Base-by-base conservation (phyloP, 2,113 vertebrate genomes). In the Cottus gobio region DNA sequence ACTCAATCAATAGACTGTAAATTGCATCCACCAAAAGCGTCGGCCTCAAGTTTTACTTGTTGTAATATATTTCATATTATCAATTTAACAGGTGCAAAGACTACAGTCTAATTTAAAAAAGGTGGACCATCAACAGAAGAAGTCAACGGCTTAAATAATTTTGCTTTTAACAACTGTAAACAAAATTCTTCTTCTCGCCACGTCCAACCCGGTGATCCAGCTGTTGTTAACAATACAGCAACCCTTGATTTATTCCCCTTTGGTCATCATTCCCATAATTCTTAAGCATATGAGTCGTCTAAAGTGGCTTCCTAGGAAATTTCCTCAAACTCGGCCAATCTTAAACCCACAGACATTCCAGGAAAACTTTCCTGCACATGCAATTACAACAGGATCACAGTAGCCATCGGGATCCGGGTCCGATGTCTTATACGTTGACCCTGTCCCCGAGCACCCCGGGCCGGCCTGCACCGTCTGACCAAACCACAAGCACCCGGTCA, bases 401-500 rank as follows among this genome's bases (percentile, higher is more conserved):
- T 0, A 28, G 58, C 36, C 20, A 24, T 67, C 24, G 44, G 7
- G 11, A 72, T 77, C 79, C 67, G 18, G 24, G 26, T 31, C 7
- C 7, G 22, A 50, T 56, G 63, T 70, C 58, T 76, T 52, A 34
- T 34, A 34, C 1, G 62, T 56, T 64, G 77, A 74, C 80, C 68
- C 36, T 12, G 34, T 77, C 72, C 72, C 7, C 0, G 7, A 79
- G 15, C 50, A 31, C 58, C 58, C n/a, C 30, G 9, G 75, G 78
- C 82, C 67, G 13, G 63, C 63, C 82, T 89, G 77, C 76, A 68
- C 37, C 30, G 20, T 82, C 87, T 70, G 85, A 90, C 83, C 87
- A 84, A 85, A 91, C 89, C 74, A 65, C 90, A 89, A 83, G 79
- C 64, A 46, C 80, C 37, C 62, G 48, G 82, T 93, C 88, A 91